These are phyloP conservation scores for Pristionchus exspectatus DNA, from an alignment of 2,888 invertebrate species.

Conservation along the genomic window DNA sequence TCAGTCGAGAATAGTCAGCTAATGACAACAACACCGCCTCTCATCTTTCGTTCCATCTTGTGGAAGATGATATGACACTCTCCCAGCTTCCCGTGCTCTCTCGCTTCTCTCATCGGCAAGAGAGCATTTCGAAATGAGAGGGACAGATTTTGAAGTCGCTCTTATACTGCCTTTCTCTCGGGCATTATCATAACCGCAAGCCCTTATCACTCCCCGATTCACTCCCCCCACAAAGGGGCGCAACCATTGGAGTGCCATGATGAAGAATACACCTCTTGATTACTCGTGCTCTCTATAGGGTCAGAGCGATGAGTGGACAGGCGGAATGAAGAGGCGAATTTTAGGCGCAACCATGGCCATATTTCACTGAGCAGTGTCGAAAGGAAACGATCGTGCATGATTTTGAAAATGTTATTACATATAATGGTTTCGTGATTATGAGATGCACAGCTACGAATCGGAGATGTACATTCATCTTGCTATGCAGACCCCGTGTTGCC, in stretches of 20 bases:
- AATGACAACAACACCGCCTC: not conserved
- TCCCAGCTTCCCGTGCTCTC: too few relatives aligned
- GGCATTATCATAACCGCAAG: slow-evolving; percentile 1
- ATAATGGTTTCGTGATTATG: not conserved
- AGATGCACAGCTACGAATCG: too few relatives aligned
- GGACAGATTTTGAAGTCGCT: not conserved
- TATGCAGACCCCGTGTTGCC: too few relatives aligned
- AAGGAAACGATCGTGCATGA: not conserved
- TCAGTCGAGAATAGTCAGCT: not conserved
- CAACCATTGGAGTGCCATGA: not conserved
- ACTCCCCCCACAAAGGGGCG: not conserved
- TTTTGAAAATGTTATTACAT: not conserved
- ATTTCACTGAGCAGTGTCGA: not conserved
- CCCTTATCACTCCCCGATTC: not conserved
- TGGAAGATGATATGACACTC: too few relatives aligned
- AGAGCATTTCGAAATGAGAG: too few relatives aligned
- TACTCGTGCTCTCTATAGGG: not conserved
- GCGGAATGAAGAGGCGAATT: not conserved
- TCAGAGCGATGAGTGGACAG: not conserved
- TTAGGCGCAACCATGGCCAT: not conserved
- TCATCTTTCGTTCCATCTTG: not conserved
- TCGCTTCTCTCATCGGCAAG: too few relatives aligned
- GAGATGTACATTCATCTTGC: too few relatives aligned
- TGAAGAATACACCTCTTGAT: not conserved
- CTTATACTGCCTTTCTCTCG: not conserved